Evolutionary conservation across 2,797 vertebrate species (phyloP), one percentile per base, ranked within the genome.

Genomic region (Apogon hyalosoma): DNA sequence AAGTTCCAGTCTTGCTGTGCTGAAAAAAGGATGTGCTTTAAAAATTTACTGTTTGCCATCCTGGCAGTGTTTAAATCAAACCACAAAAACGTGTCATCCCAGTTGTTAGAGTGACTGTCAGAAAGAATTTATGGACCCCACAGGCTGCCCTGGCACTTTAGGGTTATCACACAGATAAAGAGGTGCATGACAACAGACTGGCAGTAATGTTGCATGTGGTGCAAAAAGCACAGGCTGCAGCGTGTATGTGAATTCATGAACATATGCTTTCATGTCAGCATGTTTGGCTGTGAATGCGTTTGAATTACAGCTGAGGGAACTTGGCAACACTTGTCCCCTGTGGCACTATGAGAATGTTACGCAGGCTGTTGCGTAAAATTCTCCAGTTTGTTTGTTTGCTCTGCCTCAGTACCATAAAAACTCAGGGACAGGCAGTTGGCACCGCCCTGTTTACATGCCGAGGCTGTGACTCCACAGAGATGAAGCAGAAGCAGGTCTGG

Each of bases 321-420:
- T 80, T 72, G 60, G 72, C 75, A 83, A 51, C 79, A 58, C 73
- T 82, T 73, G 75, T 80, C 77, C 67, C 69, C 71, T 31, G 56
- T 41, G 73, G 79, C 72, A 47, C 84, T 85, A 75, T 77, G 79
- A 88, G 85, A 87, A 88, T 69, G 73, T 78, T 86, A 86, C 38
- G 38, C 80, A 82, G 79, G 62, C 76, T 80, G 82, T 69, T 77
- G 86, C 50, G 36, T 92, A 88, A 89, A 93, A 82, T 92, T 88
- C 86, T 84, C 76, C 62, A 62, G 75, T 89, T 88, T 93, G 89
- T 91, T 93, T 92, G 88, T 92, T 92, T 94, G 77, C 71, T 86
- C 86, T 87, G 80, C 75, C 74, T 68, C 51, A 46, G 75, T 83
- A 81, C 88, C 87, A 89, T 91, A 88, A 93, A 92, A 90, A 80